A percentile compares a stretch with the other conserved stretches of the same genome.
phyloP scores from a whole-genome alignment of 2,113 vertebrate genomes.

The Cyprinodon tularosa region DNA sequence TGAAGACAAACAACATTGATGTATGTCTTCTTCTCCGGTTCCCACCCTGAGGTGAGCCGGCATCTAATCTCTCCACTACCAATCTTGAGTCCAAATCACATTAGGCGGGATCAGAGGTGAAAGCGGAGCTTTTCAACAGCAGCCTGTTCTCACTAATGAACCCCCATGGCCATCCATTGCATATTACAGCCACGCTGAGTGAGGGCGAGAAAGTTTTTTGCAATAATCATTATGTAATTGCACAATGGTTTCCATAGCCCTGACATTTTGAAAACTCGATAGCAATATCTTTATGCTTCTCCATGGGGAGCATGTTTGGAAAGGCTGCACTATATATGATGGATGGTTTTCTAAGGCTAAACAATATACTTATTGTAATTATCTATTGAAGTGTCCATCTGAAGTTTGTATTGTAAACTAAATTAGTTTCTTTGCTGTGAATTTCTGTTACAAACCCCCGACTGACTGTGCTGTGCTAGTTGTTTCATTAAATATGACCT shows the following conservation, averaged over 20 bases:
- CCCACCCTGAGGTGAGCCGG: slow-evolving; percentile 78
- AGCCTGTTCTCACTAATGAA: slow-evolving; percentile 80
- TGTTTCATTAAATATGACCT: slow-evolving; percentile 44
- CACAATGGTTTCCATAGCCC: slow-evolving; percentile 77
- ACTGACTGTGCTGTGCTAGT: slow-evolving; percentile 39
- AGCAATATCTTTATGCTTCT: slow-evolving; percentile 78
- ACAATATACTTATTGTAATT: slow-evolving; percentile 74
- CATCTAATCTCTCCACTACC: slow-evolving; percentile 79
- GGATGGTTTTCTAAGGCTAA: slow-evolving; percentile 71
- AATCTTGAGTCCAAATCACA: slow-evolving; percentile 82
- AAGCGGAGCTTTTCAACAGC: slow-evolving; percentile 81
- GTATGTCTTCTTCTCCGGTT: slow-evolving; percentile 77
- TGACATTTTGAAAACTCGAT: slow-evolving; percentile 81
- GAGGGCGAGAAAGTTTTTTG: slow-evolving; percentile 72
- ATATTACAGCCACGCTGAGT: slow-evolving; percentile 78
- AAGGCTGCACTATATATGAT: slow-evolving; percentile 67
- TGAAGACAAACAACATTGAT: slow-evolving; percentile 79
- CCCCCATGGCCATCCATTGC: slow-evolving; percentile 80
- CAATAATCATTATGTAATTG: slow-evolving; percentile 82
- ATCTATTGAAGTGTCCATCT: slow-evolving; percentile 59
- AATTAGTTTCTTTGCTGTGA: slow-evolving; percentile 59
- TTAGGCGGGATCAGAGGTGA: slow-evolving; percentile 83
- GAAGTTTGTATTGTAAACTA: slow-evolving; percentile 53
- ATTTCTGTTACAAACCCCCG: neutral
- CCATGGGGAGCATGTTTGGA: slow-evolving; percentile 72